These are phyloP conservation scores for Picus viridis DNA, from an alignment of 2,797 vertebrate species.

Conservation along the genomic window DNA sequence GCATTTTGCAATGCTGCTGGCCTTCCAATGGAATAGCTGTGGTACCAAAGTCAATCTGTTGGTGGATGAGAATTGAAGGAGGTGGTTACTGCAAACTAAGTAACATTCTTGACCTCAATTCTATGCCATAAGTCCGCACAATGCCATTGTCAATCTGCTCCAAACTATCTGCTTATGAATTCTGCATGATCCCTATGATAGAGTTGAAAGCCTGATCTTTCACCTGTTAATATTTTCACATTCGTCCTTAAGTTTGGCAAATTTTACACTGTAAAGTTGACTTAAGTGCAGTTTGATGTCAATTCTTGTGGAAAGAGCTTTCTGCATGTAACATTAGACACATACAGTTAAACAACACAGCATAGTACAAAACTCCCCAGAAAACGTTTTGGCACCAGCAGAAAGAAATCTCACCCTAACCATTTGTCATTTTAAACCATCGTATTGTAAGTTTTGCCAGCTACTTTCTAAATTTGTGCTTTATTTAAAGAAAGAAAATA, in stretches of 20 bases:
- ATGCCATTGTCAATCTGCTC: conserved; percentile 74
- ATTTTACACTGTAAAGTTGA: conserved; percentile 75
- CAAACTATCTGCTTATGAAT: conserved; percentile 67
- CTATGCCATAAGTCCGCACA: conserved; percentile 71
- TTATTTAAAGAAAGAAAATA: conserved; percentile 75
- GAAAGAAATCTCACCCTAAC: conserved; percentile 70
- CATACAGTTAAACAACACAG: conserved; percentile 75
- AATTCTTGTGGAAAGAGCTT: conserved; percentile 78
- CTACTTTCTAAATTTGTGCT: conserved; percentile 78
- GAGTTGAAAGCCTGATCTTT: conserved; percentile 73
- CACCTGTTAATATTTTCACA: conserved; percentile 76
- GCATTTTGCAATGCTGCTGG: conserved; percentile 57
- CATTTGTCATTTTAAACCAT: conserved; percentile 73
- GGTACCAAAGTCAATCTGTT: conserved; percentile 44
- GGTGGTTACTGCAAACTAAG: conserved; percentile 74
- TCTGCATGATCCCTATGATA: conserved; percentile 56
- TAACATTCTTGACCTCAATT: conserved; percentile 68
- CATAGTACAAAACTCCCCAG: conserved; percentile 61
- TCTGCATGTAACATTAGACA: conserved; percentile 70
- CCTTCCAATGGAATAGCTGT: conserved; percentile 40
- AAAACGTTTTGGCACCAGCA: conserved; percentile 71
- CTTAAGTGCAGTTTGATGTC: conserved; percentile 74
- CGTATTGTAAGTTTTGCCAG: conserved; percentile 73
- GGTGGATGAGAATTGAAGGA: conserved; percentile 66
- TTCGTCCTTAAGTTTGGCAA: conserved; percentile 75